Conservation (phyloP, 2,113 vertebrate species). For the Pelvicachromis taeniatus region DNA sequence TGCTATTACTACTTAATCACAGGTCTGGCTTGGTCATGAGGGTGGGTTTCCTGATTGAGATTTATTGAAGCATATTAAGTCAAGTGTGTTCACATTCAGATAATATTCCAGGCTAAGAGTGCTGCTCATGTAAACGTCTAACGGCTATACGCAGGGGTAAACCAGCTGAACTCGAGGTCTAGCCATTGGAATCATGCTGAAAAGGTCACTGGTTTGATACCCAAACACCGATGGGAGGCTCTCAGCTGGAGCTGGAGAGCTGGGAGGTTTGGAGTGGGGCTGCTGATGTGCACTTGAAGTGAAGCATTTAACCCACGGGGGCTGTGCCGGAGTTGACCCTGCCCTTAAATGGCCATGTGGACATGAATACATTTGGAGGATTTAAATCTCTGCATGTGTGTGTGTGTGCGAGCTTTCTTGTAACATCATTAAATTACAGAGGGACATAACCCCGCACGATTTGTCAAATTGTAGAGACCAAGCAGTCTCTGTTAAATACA, state of each 20-base stretch:
- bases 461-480: neutral
- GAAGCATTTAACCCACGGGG: slow-evolving; percentile 36
- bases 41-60: neutral
- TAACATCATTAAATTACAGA: neutral
- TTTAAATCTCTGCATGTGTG: neutral
- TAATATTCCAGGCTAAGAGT: neutral
- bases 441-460: neutral
- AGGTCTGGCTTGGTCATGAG: neutral
- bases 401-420: neutral
- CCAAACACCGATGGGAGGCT: slow-evolving; percentile 19
- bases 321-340: neutral
- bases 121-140: neutral
- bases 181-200: slow-evolving; percentile 13
- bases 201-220: slow-evolving; percentile 48
- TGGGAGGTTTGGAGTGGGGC: neutral
- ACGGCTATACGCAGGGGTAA: slow-evolving; percentile 18
- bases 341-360: neutral
- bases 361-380: slow-evolving; percentile 6
- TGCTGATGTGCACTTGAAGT: slow-evolving; percentile 47
- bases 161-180: slow-evolving; percentile 17
- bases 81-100: neutral
- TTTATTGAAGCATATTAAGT: neutral
- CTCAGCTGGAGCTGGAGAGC: slow-evolving; percentile 24
- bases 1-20: neutral
- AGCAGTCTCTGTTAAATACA: slow-evolving; percentile 4